Evolutionary conservation across 2,113 vertebrate species (phyloP), one percentile per base, ranked within the genome.

Genomic region (Campylomormyrus tamandua): DNA sequence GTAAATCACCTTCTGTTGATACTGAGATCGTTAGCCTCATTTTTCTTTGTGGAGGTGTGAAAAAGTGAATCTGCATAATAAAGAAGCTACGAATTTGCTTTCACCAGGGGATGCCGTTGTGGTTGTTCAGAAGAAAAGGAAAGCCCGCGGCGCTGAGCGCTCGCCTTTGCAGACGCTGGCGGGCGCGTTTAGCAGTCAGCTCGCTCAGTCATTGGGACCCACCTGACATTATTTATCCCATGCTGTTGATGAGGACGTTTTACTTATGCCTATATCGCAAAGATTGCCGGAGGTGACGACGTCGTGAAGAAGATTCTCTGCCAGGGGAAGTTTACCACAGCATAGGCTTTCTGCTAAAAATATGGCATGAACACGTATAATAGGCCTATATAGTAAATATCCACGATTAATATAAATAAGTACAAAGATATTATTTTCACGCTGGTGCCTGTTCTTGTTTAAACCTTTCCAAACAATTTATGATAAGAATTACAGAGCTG

Each of bases 21-120:
- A 95, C 92, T 94, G 93, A 93, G 92, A 95, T 90, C 93, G 94
- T 93, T 95, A 95, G 94, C 95, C 95, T 93, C 95, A 94, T 95
- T 96, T 95, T 95, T 94, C 95, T 96, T 96, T 96, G 96, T 96
- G 96, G 93, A 96, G 95, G 96, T 96, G 95, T 96, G 95, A 96
- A 96, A 95, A 94, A 94, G 94, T 90, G 92, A 93, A 94, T 94
- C 94, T 94, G 93, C 93, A 92, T 95, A 90, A 91, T 90, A 90
- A 90, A 93, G 94, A 95, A 94, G 95, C 92, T 89, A 90, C 17
- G 86, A 80, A 70, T 49, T 88, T 52, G 91, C 87, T 86, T 66
- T 90, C 87, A 46, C 89, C 87, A 89, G 58, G 89, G 89, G 89
- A 87, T 42, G 85, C 46, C 58, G 89, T 90, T 84, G 58, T 27